Conservation (phyloP, 2,888 invertebrate genomes). For the Rhamphomyia laevipes region DNA sequence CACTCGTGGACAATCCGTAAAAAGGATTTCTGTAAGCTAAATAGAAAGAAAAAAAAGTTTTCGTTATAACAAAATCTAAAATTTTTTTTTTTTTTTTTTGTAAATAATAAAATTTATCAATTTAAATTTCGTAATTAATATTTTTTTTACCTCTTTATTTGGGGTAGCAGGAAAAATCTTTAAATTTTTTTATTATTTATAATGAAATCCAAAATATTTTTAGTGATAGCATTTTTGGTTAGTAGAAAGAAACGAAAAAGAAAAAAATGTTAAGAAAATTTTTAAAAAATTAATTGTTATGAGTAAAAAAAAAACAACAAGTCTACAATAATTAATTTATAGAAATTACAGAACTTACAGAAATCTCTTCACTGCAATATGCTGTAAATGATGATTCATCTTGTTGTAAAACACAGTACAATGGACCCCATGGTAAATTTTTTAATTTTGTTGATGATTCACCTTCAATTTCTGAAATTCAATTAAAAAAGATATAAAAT, state of each 20-base stretch:
- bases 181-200: conserved; percentile 9
- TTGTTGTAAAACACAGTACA: conserved; percentile 59
- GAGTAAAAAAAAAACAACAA: conserved; percentile 1
- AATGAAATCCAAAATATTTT: conserved; percentile 9
- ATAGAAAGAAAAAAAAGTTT: conserved; percentile 2
- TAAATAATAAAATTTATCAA: not conserved
- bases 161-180: conserved; percentile 39
- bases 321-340: not conserved
- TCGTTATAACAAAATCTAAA: no score
- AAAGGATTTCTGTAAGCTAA: conserved; percentile 35
- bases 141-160: conserved; percentile 31
- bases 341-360: conserved; percentile 42
- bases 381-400: conserved; percentile 59
- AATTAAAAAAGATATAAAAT: not conserved
- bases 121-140: not conserved
- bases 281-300: not conserved
- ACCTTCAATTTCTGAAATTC: conserved; percentile 34
- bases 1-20: conserved; percentile 45
- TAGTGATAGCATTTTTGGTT: conserved; percentile 7
- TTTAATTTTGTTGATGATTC: conserved; percentile 35
- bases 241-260: conserved; percentile 8
- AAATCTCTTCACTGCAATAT: conserved; percentile 61
- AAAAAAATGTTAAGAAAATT: conserved; percentile 8
- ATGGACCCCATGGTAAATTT: conserved; percentile 50
- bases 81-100: no score